Evolutionary conservation across 2,113 vertebrate genomes (phyloP).

Genomic region (Podilymbus podiceps): DNA sequence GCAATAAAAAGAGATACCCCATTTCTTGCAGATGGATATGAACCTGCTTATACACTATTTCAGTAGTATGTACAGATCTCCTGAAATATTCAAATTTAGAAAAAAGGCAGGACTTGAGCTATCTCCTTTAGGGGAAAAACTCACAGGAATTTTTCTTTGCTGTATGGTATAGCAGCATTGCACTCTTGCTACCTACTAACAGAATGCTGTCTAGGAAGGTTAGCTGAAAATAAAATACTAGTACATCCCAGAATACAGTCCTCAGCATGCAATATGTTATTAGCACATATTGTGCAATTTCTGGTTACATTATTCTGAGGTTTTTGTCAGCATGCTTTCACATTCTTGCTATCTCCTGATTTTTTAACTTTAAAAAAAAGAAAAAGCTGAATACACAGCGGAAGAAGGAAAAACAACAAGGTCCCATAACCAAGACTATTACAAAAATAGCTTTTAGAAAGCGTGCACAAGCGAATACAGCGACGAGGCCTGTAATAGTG

Average conservation of each 20-base stretch:
- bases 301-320: background rate
- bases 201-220: background rate
- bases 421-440: background rate
- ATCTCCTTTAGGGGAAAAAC: background rate
- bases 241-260: background rate
- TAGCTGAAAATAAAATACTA: background rate
- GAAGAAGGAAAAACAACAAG: background rate
- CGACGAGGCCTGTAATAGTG: fast-evolving
- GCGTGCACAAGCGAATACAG: background rate
- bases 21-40: background rate
- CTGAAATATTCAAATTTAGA: background rate
- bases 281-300: background rate
- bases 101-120: background rate
- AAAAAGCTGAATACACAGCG: background rate
- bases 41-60: background rate
- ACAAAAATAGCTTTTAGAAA: background rate
- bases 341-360: background rate
- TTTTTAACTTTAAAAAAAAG: background rate
- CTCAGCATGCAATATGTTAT: background rate
- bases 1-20: background rate
- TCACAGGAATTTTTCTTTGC: background rate
- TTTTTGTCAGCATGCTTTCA: background rate
- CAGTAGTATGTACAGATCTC: background rate
- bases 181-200: background rate
- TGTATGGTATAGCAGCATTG: background rate